A percentile compares a stretch with the other conserved stretches of the same genome.
These are phyloP conservation scores for Drosophila prolongata DNA, from an alignment of 2,888 invertebrate genomes.

Conservation along the genomic window DNA sequence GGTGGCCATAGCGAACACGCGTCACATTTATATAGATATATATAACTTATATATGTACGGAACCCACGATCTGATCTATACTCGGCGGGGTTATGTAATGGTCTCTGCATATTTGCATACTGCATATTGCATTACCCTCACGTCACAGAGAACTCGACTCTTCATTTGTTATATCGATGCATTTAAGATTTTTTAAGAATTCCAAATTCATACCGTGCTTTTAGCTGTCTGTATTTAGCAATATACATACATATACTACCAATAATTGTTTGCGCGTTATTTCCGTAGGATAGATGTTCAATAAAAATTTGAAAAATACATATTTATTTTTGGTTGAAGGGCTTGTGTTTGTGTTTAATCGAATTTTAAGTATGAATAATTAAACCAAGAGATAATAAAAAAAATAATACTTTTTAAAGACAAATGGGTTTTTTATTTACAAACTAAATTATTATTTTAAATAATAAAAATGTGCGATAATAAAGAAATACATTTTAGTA, in stretches of 20 bases:
- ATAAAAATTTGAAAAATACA: conserved; percentile 30
- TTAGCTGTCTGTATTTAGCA: conserved; percentile 65
- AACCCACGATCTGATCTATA: conserved; percentile 19
- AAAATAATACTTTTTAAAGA: no score
- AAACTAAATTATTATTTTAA: neutral
- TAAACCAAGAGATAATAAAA: no score
- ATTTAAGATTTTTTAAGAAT: conserved; percentile 68
- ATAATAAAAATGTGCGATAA: no score
- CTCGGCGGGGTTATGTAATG: conserved; percentile 21
- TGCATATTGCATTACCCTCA: conserved; percentile 2
- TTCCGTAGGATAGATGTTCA: conserved; percentile 46
- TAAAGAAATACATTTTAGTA: no score
- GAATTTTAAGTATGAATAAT: neutral
- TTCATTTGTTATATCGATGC: conserved; percentile 71
- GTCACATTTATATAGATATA: conserved; percentile 14
- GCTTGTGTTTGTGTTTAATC: neutral
- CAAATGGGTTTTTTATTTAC: neutral
- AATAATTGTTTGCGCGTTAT: conserved; percentile 48
- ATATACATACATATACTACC: conserved; percentile 34
- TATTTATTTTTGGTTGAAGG: no score
- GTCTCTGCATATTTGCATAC: conserved; percentile 12
- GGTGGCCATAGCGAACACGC: conserved; percentile 24
- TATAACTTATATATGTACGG: conserved; percentile 12
- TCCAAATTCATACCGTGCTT: conserved; percentile 72
- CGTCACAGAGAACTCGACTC: conserved; percentile 2